Evolutionary conservation across 1,140 invertebrate species (phyloP).

Genomic region (Drosophila sturtevanti): DNA sequence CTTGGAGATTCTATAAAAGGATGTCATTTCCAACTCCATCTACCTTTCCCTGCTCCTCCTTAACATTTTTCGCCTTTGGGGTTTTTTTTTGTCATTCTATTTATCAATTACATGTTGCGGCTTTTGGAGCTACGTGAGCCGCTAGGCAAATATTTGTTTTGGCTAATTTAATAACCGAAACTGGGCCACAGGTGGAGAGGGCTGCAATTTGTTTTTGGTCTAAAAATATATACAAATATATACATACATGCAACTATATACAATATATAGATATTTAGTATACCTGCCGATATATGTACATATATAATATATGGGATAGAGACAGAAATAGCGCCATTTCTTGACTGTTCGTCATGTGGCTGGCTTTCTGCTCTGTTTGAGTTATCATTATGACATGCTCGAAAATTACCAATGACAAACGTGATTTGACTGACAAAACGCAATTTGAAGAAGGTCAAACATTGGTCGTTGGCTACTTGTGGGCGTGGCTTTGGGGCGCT

Average conservation of each 20-base stretch:
- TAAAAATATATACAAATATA: constrained; percentile 34
- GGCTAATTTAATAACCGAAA: constrained; percentile 62
- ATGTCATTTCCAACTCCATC: background rate
- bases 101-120: constrained; percentile 50
- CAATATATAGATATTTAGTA: too few relatives aligned
- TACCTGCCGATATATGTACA: background rate
- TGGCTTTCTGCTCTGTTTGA: constrained; percentile 62
- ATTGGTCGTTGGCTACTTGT: constrained; percentile 16
- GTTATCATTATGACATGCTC: constrained; percentile 80
- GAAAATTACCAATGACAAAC: constrained; percentile 79
- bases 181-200: constrained; percentile 12
- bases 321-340: background rate
- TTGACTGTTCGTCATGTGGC: constrained; percentile 7
- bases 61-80: background rate
- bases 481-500: constrained; percentile 33
- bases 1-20: background rate
- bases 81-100: background rate
- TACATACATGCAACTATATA: constrained; percentile 40
- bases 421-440: constrained; percentile 56
- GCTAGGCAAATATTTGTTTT: constrained; percentile 44
- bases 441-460: constrained; percentile 39
- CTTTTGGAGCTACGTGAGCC: constrained; percentile 37
- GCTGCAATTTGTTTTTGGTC: constrained; percentile 25
- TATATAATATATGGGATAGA: background rate
- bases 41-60: too few relatives aligned